Evolutionary conservation across 2,797 vertebrate species (phyloP), one percentile per base, ranked within the genome.

Genomic region (Otolemur crassicaudatus): DNA sequence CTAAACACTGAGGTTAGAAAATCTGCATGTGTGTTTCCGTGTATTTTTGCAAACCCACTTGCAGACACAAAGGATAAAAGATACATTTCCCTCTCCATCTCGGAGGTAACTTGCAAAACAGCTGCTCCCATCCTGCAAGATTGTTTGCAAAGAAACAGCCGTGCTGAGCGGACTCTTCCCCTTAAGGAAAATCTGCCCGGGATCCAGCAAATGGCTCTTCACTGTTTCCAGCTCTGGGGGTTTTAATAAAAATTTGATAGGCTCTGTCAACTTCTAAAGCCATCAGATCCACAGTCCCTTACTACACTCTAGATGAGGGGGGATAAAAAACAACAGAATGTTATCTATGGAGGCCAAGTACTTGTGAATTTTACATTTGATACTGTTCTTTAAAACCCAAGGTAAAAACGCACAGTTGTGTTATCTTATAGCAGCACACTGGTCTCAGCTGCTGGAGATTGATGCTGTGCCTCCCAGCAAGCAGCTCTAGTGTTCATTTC

Each of bases 171-270:
- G 88, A 82, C 87, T 93, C 77, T 82, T 96, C 69, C 96, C 94
- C 81, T 49, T 25, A 93, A 96, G 96, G 95, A 90, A 94, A 95
- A 88, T 88, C 91, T 80, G 63, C 87, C 92, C 73, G 49, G 34
- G 43, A 17, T 76, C 91, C 73, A 90, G 93, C 58, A 92, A 84
- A 82, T 61, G 53, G 75, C 81, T 96, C 72, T 87, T 97, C 85
- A 63, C 76, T 88, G 81, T 93, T 92, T 88, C 65, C 53, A 88
- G 73, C 93, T 96, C 91, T 93, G 76, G 72, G 58, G 85, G 94
- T 85, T 97, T 94, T 97, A 90, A 82, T 94, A 87, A 94, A 97
- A 94, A 72, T 90, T 86, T 94, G 87, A 96, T 90, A 95, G 90
- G 31, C 63, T 95, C 91, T 92, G 93, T 96, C 90, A 96, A 60